Base-by-base conservation (phyloP, 2,113 vertebrate species). In the Melierax canorus region DNA sequence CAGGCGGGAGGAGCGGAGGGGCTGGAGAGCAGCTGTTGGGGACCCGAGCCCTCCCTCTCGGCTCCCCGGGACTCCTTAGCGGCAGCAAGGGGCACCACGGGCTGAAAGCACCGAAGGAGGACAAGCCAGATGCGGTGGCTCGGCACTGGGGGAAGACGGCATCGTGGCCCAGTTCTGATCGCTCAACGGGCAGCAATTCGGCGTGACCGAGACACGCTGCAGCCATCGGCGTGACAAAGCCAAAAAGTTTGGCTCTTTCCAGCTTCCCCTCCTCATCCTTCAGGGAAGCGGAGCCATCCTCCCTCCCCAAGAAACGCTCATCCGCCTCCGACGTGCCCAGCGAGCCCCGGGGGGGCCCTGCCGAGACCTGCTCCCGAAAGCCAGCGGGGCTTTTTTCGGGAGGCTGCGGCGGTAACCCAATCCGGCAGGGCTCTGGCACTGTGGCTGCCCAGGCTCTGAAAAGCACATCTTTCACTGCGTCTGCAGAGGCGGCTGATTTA, bases 171-270 rank as follows among this genome's bases (percentile, higher is more conserved):
- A 0, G 45, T 34, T 22, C 43, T 0, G 45, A 7, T 43, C 4
- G 8, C 55, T 50, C 51, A 15, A 18, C 3, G 2, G 41, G 34
- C n/a, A 19, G 41, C 24, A 5, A 24, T 24, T 55, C 1, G 6
- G 27, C 2, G 2, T 1, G 27, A 34, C 51, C 5, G 3, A 13
- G 84, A 18, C 43, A 8, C 0, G 12, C 24, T 7, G 53, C 45
- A 16, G 19, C 83, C 51, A 1, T 23, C 9, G 10, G 18, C 2
- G 1, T 1, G 2, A 27, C 1, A 2, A 71, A 77, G 30, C 59
- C 55, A 15, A 18, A 4, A 41, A 10, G 19, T 62, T 60, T 11
- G 50, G 50, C 26, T 71, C 48, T 20, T 59, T 17, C 38, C 30
- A 59, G 26, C 34, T 43, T 24, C 17, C 41, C 19, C 32, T 56